These are phyloP conservation scores for Cephalotes varians DNA, from an alignment of 2,888 invertebrate genomes.

Conservation along the genomic window DNA sequence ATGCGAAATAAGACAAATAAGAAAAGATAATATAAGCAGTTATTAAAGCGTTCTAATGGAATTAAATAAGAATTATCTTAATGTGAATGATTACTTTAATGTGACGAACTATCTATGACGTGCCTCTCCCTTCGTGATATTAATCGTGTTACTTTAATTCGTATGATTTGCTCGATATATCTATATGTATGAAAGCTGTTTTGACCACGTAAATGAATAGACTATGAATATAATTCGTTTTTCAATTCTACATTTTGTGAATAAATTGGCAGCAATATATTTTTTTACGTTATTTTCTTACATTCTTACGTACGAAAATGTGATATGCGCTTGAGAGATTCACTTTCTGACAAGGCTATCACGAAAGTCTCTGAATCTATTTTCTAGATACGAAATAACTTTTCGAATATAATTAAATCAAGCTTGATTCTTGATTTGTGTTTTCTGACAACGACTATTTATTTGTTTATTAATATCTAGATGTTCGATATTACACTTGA, in stretches of 20 bases:
- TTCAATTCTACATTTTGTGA: not conserved
- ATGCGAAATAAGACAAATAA: not conserved
- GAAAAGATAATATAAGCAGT: not conserved
- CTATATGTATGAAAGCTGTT: not conserved
- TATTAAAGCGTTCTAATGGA: not conserved
- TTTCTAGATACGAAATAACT: too few relatives aligned
- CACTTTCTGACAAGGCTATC: too few relatives aligned
- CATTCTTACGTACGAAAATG: too few relatives aligned
- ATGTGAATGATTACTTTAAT: not conserved
- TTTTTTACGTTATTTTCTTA: not conserved
- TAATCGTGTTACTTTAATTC: not conserved
- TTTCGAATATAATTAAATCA: too few relatives aligned
- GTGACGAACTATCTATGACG: not conserved
- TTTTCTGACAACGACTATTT: too few relatives aligned
- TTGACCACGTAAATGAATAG: not conserved
- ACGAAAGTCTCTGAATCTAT: too few relatives aligned
- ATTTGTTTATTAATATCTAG: too few relatives aligned
- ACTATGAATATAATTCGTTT: not conserved
- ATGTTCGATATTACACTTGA: too few relatives aligned
- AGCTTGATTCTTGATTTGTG: too few relatives aligned
- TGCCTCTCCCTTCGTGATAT: not conserved
- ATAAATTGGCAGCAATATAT: not conserved
- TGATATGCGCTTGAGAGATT: too few relatives aligned
- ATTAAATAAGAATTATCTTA: not conserved
- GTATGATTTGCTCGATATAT: not conserved